phyloP scores from a whole-genome alignment of 2,888 invertebrate species.

The Mythimna lalbum region DNA sequence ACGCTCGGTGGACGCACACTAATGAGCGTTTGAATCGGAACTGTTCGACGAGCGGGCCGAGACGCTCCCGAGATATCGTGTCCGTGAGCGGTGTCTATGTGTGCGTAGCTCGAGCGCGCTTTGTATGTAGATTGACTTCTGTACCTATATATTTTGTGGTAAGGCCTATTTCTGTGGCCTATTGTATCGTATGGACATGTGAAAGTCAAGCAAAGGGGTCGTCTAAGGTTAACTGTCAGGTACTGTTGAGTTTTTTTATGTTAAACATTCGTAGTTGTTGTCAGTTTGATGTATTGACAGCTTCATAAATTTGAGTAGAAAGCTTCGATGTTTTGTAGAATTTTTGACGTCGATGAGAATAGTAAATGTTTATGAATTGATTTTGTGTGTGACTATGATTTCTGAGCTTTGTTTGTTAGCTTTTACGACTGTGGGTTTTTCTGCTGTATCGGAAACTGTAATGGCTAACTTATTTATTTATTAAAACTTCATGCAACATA shows the following conservation, averaged over 20 bases:
- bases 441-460: background rate
- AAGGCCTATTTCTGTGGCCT: conserved; percentile 73
- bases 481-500: too few relatives aligned
- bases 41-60: too few relatives aligned
- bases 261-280: conserved; percentile 71
- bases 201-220: conserved; percentile 79
- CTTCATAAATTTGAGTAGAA: conserved; percentile 41
- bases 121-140: too few relatives aligned
- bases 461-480: too few relatives aligned
- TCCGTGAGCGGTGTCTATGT: too few relatives aligned
- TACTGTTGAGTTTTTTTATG: conserved; percentile 70
- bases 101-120: too few relatives aligned
- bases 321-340: conserved; percentile 13
- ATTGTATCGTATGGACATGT: conserved; percentile 72
- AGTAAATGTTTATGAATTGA: background rate
- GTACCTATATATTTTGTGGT: too few relatives aligned
- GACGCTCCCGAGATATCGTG: too few relatives aligned
- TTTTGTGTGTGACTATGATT: background rate
- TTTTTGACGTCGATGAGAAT: conserved; percentile 8
- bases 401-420: background rate
- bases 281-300: conserved; percentile 73
- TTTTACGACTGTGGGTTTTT: background rate
- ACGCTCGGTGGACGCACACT: too few relatives aligned
- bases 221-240: conserved; percentile 77
- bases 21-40: too few relatives aligned